phyloP scores from a whole-genome alignment of 1,140 invertebrate species.

The Listronotus bonariensis region DNA sequence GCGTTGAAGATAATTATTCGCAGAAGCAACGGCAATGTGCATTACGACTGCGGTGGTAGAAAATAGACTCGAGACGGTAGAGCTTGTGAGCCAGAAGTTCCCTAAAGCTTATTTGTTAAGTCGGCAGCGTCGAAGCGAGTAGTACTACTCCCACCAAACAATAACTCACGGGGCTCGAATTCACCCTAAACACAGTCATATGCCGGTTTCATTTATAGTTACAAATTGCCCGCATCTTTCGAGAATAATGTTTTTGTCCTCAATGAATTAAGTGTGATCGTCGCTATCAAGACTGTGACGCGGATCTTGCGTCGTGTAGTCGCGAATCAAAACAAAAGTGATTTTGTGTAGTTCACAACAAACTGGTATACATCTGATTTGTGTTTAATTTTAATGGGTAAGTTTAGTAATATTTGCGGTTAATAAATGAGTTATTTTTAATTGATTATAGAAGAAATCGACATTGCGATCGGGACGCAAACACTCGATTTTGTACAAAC shows the following conservation, averaged over 20 bases:
- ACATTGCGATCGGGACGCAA: not conserved
- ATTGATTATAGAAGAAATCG: not conserved
- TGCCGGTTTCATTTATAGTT: slow-evolving; percentile 10
- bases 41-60: slow-evolving; percentile 22
- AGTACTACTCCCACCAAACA: slow-evolving; percentile 22
- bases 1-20: slow-evolving; percentile 34
- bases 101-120: slow-evolving; percentile 15
- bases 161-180: slow-evolving; percentile 1
- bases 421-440: not conserved
- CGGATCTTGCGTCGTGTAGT: not conserved
- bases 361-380: slow-evolving; percentile 3
- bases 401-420: slow-evolving; percentile 12
- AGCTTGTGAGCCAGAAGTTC: slow-evolving; percentile 31
- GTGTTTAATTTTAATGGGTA: slow-evolving; percentile 10
- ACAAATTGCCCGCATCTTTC: slow-evolving; percentile 26
- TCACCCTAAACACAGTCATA: slow-evolving; percentile 18
- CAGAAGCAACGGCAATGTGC: slow-evolving; percentile 31
- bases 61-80: slow-evolving; percentile 23
- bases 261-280: not conserved
- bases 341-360: not conserved
- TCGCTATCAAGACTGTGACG: not conserved
- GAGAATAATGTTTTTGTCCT: slow-evolving; percentile 15
- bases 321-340: not conserved
- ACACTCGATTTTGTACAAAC: not conserved
- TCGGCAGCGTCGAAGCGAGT: slow-evolving; percentile 20